phyloP scores from a whole-genome alignment of 92 coral and sea anemone genomes.

The Phymanthus crucifer region DNA sequence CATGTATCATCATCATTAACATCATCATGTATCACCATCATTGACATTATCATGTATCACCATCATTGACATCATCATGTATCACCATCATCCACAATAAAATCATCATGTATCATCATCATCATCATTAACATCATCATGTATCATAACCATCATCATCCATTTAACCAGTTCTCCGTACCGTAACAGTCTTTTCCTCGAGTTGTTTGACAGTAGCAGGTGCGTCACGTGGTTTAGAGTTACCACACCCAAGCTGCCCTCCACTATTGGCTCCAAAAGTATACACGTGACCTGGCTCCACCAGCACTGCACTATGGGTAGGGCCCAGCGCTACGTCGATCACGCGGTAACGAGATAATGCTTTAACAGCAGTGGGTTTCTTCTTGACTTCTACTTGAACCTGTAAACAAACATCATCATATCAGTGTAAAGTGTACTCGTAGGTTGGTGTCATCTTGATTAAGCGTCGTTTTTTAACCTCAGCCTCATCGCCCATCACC shows the following conservation, averaged over 20 bases:
- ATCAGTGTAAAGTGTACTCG: too few relatives aligned
- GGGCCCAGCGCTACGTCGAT: conserved; percentile 92
- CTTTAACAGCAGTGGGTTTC: conserved; percentile 91
- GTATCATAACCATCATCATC: too few relatives aligned
- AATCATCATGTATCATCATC: too few relatives aligned
- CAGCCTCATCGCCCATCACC: too few relatives aligned
- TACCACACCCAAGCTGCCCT: conserved; percentile 91
- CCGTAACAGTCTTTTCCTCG: conserved; percentile 79
- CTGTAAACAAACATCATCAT: conserved; percentile 23
- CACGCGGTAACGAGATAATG: conserved; percentile 89
- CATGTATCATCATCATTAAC: too few relatives aligned
- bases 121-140: too few relatives aligned
- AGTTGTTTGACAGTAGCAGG: conserved; percentile 86
- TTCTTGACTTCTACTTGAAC: conserved; percentile 93
- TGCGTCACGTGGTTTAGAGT: conserved; percentile 88
- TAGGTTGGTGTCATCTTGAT: too few relatives aligned
- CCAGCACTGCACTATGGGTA: conserved; percentile 91
- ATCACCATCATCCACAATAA: too few relatives aligned
- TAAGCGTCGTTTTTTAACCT: too few relatives aligned
- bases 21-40: too few relatives aligned
- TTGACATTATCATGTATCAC: too few relatives aligned
- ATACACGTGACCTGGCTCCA: conserved; percentile 93
- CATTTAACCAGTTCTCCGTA: conserved; percentile 18
- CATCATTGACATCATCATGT: too few relatives aligned
- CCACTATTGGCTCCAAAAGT: conserved; percentile 89